A percentile compares a stretch with the other conserved stretches of the same genome.
Evolutionary conservation across 2,888 invertebrate genomes (phyloP).

Genomic region (Heliconius erato): DNA sequence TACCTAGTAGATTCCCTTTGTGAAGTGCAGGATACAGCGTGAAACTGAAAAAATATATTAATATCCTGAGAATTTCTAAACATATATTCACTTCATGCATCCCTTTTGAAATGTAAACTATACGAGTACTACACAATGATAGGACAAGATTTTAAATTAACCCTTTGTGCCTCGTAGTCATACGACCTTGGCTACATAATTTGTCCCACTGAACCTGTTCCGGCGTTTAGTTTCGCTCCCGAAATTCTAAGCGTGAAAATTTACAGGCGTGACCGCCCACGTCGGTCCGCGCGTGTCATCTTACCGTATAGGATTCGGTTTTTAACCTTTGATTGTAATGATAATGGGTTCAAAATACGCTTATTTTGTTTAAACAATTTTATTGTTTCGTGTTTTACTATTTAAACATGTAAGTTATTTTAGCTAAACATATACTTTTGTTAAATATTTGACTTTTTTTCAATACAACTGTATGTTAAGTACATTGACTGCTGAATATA

Average conservation of each 20-base stretch:
- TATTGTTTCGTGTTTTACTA: neutral
- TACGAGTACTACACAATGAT: neutral
- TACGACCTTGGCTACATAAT: slow-evolving; percentile 44
- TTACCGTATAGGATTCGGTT: slow-evolving; percentile 42
- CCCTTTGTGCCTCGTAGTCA: slow-evolving; percentile 26
- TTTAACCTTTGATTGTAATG: slow-evolving; percentile 31
- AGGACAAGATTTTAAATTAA: slow-evolving; percentile 32
- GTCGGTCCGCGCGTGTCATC: slow-evolving; percentile 46
- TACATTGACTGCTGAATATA: too few relatives aligned
- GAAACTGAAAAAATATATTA: too few relatives aligned
- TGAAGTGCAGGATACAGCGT: too few relatives aligned
- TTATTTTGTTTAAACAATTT: slow-evolving; percentile 14
- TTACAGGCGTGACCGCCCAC: slow-evolving; percentile 50
- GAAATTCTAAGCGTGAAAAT: slow-evolving; percentile 52
- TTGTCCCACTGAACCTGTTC: slow-evolving; percentile 48
- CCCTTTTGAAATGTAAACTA: neutral
- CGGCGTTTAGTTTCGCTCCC: slow-evolving; percentile 42
- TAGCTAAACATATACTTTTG: neutral
- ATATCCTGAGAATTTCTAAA: too few relatives aligned
- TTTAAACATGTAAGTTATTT: neutral
- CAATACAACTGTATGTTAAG: neutral
- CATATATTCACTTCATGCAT: too few relatives aligned
- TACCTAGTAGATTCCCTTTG: too few relatives aligned
- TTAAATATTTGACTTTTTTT: neutral
- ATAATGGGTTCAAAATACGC: slow-evolving; percentile 5